Base-by-base conservation (phyloP, 2,888 invertebrate species). In the Brenthis daphne region DNA sequence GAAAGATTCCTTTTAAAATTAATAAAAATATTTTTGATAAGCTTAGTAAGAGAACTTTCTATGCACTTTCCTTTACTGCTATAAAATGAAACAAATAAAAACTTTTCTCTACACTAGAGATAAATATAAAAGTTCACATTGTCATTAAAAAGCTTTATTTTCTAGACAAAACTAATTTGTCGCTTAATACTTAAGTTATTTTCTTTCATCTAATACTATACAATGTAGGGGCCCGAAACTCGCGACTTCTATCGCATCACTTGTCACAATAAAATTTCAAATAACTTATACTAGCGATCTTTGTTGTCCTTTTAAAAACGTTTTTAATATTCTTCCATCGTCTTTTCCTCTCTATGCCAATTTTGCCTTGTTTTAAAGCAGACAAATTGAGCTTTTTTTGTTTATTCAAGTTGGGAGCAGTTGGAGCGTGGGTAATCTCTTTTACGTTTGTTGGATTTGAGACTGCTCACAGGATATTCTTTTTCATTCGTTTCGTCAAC, bases 401-500 rank as follows among this genome's bases (percentile, higher is more conserved):
- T 90, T 89, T 90, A 86, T 90, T 86, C 88, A 91, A 91, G 89
- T 90, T 88, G 86, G 84, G 85, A 87, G 83, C 90, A 90, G 89
- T 87, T 86, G 86, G 88, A 89, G 89, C 90, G 87, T 84, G 79
- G 86, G 89, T 92, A 92, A 92, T 92, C 90, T 90, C 88, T 87
- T 91, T 91, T 88, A 84, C 88, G 89, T 89, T 89, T 88, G 90
- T 89, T 86, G 85, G 86, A 87, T 89, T 88, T 86, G 87, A 88
- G 87, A 86, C 83, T 84, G 81, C 78, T 77, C 75, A 64, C 71
- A 73, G 79, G 76, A 79, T 82, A 82, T 86, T 84, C 82, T 87
- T 88, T 89, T 90, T 87, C 86, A 84, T 86, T 86, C 83, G 82
- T 86, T 85, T 84, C 88, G 86, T 88, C 88, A 88, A 84, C 82